A percentile compares a stretch with the other conserved stretches of the same genome.
phyloP scores from a whole-genome alignment of 2,888 invertebrate genomes.

The Monochamus alternatus region DNA sequence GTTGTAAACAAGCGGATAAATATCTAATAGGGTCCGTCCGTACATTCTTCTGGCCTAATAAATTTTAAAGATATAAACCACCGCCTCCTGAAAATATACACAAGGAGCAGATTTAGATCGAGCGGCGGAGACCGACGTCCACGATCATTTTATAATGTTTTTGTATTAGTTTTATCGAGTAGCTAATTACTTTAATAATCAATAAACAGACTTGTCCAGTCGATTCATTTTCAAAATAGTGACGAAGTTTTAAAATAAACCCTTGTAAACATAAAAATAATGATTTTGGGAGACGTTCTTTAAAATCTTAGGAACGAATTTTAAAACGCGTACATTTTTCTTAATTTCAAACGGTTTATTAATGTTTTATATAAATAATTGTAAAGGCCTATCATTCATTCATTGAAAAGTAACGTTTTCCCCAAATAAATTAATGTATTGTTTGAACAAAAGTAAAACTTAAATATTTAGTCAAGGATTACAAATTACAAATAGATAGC shows the following conservation, averaged over 20 bases:
- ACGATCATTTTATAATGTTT: constrained; percentile 6
- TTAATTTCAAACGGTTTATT: no score
- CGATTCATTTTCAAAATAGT: background rate
- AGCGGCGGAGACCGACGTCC: background rate
- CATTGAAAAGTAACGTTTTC: no score
- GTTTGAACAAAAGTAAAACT: no score
- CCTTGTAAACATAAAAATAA: no score
- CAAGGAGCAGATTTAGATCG: background rate
- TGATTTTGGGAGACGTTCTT: no score
- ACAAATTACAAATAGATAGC: no score
- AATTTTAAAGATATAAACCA: constrained; percentile 1
- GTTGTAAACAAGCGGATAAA: background rate
- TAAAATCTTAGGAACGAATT: no score
- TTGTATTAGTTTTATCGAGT: constrained; percentile 12
- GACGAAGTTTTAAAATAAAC: background rate
- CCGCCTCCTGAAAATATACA: constrained; percentile 5
- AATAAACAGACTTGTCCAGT: constrained; percentile 10
- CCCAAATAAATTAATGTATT: no score
- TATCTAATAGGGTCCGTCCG: background rate
- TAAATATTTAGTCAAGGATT: no score
- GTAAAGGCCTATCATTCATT: no score
- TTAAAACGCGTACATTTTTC: no score
- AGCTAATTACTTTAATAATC: constrained; percentile 5
- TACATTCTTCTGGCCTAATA: background rate
- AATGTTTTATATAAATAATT: no score